Evolutionary conservation across 2,888 invertebrate genomes (phyloP).

Genomic region (Epinotia nisella): DNA sequence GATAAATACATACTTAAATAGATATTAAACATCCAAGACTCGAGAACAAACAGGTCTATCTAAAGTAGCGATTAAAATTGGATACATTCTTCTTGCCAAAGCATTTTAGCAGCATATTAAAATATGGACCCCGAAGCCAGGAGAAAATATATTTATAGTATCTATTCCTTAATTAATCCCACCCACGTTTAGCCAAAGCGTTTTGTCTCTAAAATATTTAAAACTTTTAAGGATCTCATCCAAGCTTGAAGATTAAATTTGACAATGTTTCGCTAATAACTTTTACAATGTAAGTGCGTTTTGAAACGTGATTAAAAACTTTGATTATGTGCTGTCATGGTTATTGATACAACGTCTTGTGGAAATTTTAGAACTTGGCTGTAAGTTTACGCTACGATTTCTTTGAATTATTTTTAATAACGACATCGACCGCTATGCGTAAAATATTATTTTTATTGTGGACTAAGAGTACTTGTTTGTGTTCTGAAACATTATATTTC

Average conservation of each 20-base stretch:
- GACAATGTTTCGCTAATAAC: not conserved
- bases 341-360: not conserved
- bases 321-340: not conserved
- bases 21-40: no score
- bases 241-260: not conserved
- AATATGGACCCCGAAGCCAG: not conserved
- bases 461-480: no score
- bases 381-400: not conserved
- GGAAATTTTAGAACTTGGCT: not conserved
- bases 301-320: not conserved
- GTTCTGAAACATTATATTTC: no score
- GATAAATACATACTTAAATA: no score
- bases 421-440: not conserved
- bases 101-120: not conserved
- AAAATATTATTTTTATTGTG: not conserved
- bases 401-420: no score
- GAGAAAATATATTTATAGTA: not conserved
- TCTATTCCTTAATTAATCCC: not conserved
- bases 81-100: not conserved
- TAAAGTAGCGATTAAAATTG: not conserved
- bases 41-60: no score
- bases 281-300: slow-evolving; percentile 3
- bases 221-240: slow-evolving; percentile 4
- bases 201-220: not conserved
- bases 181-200: not conserved